Evolutionary conservation across 2,113 vertebrate species (phyloP).

Genomic region (Notothenia rossii): DNA sequence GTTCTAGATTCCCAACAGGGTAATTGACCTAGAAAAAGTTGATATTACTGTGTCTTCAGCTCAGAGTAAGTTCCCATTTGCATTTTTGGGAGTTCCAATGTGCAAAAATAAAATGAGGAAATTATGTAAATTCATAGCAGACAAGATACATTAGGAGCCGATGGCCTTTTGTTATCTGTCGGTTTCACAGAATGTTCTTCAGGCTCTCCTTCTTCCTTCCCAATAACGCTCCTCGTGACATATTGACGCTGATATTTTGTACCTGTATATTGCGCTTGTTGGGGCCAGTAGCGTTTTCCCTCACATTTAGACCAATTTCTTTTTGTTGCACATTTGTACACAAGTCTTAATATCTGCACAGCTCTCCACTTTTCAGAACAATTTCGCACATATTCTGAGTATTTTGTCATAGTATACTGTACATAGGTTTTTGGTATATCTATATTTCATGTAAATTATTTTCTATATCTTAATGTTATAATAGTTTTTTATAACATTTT

Average conservation of each 20-base stretch:
- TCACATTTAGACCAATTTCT: too few species aligned
- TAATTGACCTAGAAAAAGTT: constrained; percentile 53
- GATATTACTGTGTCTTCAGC: constrained; percentile 36
- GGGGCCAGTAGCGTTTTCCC: not conserved
- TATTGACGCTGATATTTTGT: not conserved
- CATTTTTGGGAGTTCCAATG: constrained; percentile 56
- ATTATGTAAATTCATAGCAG: constrained; percentile 58
- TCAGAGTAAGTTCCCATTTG: constrained; percentile 38
- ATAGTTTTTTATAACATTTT: too few species aligned
- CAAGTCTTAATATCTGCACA: too few species aligned
- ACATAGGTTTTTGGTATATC: too few species aligned
- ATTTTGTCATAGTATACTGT: too few species aligned
- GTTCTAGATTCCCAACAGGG: constrained; percentile 47
- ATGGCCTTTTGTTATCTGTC: constrained; percentile 50
- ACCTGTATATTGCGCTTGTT: constrained; percentile 2
- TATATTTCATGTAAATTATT: too few species aligned
- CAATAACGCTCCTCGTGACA: constrained; percentile 10
- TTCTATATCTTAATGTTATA: too few species aligned
- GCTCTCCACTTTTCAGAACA: too few species aligned
- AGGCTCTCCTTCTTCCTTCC: constrained; percentile 20
- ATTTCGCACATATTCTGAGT: too few species aligned
- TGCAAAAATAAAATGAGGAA: constrained; percentile 55
- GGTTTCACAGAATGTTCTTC: constrained; percentile 33
- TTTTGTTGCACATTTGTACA: too few species aligned
- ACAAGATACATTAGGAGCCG: constrained; percentile 44